phyloP scores from a whole-genome alignment of 2,888 invertebrate genomes.

The Limnephilus auricula region DNA sequence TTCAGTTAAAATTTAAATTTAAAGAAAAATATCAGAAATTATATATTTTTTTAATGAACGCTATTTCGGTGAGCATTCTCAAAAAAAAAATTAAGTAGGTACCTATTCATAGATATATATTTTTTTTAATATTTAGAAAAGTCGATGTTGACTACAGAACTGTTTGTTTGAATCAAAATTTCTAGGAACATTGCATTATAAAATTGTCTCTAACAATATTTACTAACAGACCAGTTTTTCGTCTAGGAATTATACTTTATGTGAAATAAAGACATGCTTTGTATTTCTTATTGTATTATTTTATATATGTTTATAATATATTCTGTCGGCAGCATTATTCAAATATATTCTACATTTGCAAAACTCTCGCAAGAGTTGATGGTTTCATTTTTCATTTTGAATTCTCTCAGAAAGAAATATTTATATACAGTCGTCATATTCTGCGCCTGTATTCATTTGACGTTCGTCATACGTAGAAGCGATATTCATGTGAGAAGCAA shows the following conservation, averaged over 20 bases:
- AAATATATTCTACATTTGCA: constrained; percentile 47
- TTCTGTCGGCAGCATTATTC: constrained; percentile 43
- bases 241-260: neutral
- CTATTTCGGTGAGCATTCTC: too few relatives aligned
- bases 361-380: constrained; percentile 35
- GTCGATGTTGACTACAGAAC: too few relatives aligned
- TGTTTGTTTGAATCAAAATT: too few relatives aligned
- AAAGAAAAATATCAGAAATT: too few relatives aligned
- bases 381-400: constrained; percentile 49
- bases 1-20: too few relatives aligned
- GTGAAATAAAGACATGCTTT: neutral
- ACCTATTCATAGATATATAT: too few relatives aligned
- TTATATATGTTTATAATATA: constrained; percentile 6
- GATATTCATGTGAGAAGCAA: constrained; percentile 54
- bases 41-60: too few relatives aligned
- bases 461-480: constrained; percentile 62
- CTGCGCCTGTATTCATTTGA: constrained; percentile 53
- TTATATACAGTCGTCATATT: constrained; percentile 43
- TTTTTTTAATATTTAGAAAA: too few relatives aligned
- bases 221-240: neutral
- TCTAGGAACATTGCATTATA: neutral
- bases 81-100: too few relatives aligned
- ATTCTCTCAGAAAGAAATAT: constrained; percentile 33
- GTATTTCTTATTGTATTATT: constrained; percentile 8
- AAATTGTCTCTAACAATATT: neutral